These are phyloP conservation scores for Neoscelio sp. DNA, from an alignment of 2,888 invertebrate species.

Conservation along the genomic window DNA sequence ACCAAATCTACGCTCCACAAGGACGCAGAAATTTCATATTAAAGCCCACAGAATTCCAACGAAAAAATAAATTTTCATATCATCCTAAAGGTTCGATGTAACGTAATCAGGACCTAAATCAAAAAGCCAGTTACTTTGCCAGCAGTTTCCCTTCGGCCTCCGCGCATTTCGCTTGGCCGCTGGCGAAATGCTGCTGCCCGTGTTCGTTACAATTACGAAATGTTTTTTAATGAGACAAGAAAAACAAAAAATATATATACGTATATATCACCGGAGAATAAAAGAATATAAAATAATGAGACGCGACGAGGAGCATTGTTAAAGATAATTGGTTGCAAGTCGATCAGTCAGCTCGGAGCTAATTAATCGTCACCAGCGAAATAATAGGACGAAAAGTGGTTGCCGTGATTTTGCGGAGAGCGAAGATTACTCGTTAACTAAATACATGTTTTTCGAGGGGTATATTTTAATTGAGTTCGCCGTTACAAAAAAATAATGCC, in stretches of 20 bases:
- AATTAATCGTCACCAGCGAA: conserved; percentile 53
- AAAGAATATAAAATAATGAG: conserved; percentile 34
- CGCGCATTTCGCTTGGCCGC: conserved; percentile 17
- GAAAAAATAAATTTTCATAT: too few relatives aligned
- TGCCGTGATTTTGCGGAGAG: conserved; percentile 32
- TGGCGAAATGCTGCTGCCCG: conserved; percentile 15
- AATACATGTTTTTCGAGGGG: conserved; percentile 12
- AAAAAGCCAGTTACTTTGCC: too few relatives aligned
- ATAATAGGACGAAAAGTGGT: conserved; percentile 49
- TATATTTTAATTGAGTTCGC: conserved; percentile 31
- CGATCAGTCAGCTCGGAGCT: conserved; percentile 51
- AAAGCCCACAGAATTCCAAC: too few relatives aligned
- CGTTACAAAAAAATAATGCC: conserved; percentile 18
- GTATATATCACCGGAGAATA: not conserved
- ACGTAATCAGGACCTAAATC: too few relatives aligned
- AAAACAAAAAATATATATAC: conserved; percentile 27
- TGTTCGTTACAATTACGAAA: conserved; percentile 46
- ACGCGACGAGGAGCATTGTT: conserved; percentile 49
- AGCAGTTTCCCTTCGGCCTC: too few relatives aligned
- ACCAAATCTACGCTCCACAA: too few relatives aligned
- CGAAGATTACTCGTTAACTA: conserved; percentile 46
- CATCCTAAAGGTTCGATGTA: too few relatives aligned
- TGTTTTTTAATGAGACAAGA: conserved; percentile 31
- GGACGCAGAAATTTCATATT: too few relatives aligned
- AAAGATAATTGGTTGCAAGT: conserved; percentile 61